Base-by-base conservation (phyloP, 2,113 vertebrate genomes). In the Maccullochella peelii region DNA sequence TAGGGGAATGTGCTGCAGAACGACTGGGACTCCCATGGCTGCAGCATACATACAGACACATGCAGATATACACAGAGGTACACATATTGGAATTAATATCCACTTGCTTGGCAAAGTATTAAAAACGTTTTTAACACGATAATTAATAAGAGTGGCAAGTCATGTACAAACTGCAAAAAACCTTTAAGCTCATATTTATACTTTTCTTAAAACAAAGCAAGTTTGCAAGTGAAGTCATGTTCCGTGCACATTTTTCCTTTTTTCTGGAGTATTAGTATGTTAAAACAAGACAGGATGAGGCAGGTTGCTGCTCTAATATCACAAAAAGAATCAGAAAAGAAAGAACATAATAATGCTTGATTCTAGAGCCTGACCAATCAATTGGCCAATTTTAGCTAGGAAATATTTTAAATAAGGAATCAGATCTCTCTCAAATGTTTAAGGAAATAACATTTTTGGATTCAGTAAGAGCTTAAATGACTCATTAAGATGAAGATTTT, bases 11-110 rank as follows among this genome's bases (percentile, higher is more conserved):
- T 97, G 94, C 94, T 97, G 96, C 96, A 99, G 96, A 99, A 99
- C 30, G 96, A 96, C 88, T 99, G 98, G 67, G 98, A 97, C 92
- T 99, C 98, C 98, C 98, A 99, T 65, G 98, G 98, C 98, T 99
- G 94, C 20, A 88, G 90, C 86, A 89, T 73, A 85, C 21, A 86
- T 10, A 70, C 6, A 58, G 16, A 73, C 30, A 79, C 20, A 87
- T 23, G 15, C 30, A 50, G 8, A 50, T 10, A 49, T 8, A 61
- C 15, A 68, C 14, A 68, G 4, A 83, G 4, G 67, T 40, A 59
- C 2, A 3, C 4, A 77, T 14, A 21, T n/a, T 63, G 18, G 15
- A 47, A 40, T 52, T 57, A 68, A 23, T 8, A 36, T 69, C 58
- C 14, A 40, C 4, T 23, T 63, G 58, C 20, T 62, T 38, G 12